phyloP scores from a whole-genome alignment of 2,113 vertebrate species.

The Tretioscincus oriximinensis region DNA sequence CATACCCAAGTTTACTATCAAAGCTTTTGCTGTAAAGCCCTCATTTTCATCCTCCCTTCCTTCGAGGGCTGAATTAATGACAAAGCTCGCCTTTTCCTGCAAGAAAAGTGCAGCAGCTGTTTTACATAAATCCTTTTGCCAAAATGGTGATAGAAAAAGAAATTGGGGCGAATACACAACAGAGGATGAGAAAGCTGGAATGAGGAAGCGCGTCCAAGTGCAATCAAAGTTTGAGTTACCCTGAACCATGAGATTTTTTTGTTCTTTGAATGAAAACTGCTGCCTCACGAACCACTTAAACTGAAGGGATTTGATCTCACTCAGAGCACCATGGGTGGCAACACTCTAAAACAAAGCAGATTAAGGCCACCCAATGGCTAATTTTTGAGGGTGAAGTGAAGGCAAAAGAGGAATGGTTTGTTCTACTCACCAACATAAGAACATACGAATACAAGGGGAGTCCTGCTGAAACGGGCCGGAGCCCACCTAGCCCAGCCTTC shows the following conservation, averaged over 20 bases:
- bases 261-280: slow-evolving; percentile 26
- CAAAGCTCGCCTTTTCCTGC: slow-evolving; percentile 34
- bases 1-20: not conserved
- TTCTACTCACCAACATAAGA: slow-evolving; percentile 16
- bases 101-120: slow-evolving; percentile 41
- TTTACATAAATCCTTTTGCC: slow-evolving; percentile 12
- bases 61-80: slow-evolving; percentile 17
- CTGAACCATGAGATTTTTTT: slow-evolving; percentile 29
- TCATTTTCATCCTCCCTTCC: not conserved
- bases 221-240: slow-evolving; percentile 17
- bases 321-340: slow-evolving; percentile 45
- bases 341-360: slow-evolving; percentile 49
- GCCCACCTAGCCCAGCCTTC: too few species aligned
- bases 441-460: too few species aligned
- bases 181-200: slow-evolving; percentile 26
- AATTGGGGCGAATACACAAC: slow-evolving; percentile 1
- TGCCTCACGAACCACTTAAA: slow-evolving; percentile 38
- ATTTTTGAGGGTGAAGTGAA: slow-evolving; percentile 18
- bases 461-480: too few species aligned
- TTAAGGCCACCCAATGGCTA: slow-evolving; percentile 46
- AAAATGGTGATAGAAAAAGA: slow-evolving; percentile 22
- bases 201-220: slow-evolving; percentile 14
- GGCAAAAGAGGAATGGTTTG: not conserved
- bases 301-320: slow-evolving; percentile 27
- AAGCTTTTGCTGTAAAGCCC: not conserved